Evolutionary conservation across 2,888 invertebrate species (phyloP).

Genomic region (Watsonalla cultraria): DNA sequence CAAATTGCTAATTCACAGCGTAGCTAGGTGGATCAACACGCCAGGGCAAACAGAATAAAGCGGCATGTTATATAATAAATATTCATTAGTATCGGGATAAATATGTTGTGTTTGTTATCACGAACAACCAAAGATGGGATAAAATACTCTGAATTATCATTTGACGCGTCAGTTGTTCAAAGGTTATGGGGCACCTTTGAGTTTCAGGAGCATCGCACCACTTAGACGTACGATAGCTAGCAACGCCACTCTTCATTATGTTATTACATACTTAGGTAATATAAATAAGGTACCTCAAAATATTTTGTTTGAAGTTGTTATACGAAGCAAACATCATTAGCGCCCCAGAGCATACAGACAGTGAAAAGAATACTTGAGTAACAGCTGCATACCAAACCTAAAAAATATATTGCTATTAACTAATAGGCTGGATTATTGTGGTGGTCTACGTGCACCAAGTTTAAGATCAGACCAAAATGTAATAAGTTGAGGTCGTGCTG

Average conservation of each 20-base stretch:
- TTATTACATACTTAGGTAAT: neutral
- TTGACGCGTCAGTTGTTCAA: too few species aligned
- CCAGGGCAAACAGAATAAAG: too few species aligned
- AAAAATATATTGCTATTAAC: conserved; percentile 13
- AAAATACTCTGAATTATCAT: too few species aligned
- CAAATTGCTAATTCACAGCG: neutral
- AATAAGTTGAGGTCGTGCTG: too few species aligned
- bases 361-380: conserved; percentile 88
- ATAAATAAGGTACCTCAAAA: conserved; percentile 78
- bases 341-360: conserved; percentile 87
- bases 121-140: neutral
- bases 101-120: neutral
- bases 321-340: conserved; percentile 89
- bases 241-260: too few species aligned
- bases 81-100: neutral
- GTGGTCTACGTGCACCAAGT: too few species aligned
- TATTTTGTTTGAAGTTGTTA: conserved; percentile 84
- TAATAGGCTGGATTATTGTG: too few species aligned
- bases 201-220: too few species aligned
- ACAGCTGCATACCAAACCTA: conserved; percentile 90
- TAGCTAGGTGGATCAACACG: too few species aligned
- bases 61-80: too few species aligned
- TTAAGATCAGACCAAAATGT: neutral
- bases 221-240: too few species aligned
- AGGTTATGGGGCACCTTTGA: too few species aligned